Evolutionary conservation across 2,797 vertebrate genomes (phyloP).

Genomic region (Coregonus suidteri): DNA sequence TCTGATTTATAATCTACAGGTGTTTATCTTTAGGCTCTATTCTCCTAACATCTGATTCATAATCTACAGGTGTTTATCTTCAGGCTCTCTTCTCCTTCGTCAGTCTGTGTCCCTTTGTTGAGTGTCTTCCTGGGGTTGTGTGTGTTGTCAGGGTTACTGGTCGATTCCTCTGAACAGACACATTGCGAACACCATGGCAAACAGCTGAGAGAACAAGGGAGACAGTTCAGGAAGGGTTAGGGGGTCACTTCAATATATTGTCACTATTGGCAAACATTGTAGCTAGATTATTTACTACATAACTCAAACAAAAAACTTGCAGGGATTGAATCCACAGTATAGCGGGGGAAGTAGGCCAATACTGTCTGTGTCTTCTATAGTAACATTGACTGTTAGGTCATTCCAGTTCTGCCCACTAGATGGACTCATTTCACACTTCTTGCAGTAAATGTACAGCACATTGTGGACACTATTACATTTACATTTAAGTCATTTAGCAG

Average conservation of each 20-base stretch:
- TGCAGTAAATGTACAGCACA: neutral
- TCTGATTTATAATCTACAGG: too few relatives aligned
- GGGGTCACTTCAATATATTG: neutral
- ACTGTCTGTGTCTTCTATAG: neutral
- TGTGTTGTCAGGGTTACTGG: conserved; percentile 68
- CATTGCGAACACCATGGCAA: conserved; percentile 94
- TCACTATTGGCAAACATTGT: conserved; percentile 23
- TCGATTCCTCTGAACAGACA: conserved; percentile 91
- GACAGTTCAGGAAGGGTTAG: neutral
- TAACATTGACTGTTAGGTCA: neutral
- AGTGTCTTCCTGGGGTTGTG: neutral
- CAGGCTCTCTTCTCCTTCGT: neutral
- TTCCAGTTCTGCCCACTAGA: conserved; percentile 21
- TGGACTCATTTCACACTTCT: conserved; percentile 9
- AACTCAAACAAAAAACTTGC: neutral
- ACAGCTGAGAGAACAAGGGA: conserved; percentile 76
- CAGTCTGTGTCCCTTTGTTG: conserved; percentile 36
- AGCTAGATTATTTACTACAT: conserved; percentile 4
- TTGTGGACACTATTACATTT: too few relatives aligned
- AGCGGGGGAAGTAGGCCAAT: too few relatives aligned
- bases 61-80: too few relatives aligned
- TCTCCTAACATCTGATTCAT: too few relatives aligned
- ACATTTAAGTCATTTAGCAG: too few relatives aligned
- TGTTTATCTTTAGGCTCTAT: too few relatives aligned
- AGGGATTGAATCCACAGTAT: neutral